A percentile compares a stretch with the other conserved stretches of the same genome.
phyloP scores from a whole-genome alignment of 2,888 invertebrate genomes.

The Cerceris ruficornis region DNA sequence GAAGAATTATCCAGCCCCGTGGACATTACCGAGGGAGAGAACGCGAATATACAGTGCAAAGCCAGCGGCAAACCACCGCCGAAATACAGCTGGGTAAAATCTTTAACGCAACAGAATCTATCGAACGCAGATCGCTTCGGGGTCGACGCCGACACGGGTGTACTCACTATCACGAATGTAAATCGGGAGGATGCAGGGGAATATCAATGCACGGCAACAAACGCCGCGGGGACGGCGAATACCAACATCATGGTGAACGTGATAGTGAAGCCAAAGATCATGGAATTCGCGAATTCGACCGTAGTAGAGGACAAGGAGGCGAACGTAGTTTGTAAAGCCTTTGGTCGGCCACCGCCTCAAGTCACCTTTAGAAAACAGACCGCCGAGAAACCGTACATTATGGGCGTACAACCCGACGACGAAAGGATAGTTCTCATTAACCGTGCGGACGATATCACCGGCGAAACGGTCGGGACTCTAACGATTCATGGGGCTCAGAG shows the following conservation, averaged over 20 bases:
- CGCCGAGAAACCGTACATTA: conserved; percentile 84
- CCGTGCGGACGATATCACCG: conserved; percentile 82
- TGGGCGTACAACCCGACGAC: conserved; percentile 86
- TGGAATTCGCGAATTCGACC: conserved; percentile 89
- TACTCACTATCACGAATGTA: conserved; percentile 88
- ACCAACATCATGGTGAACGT: conserved; percentile 87
- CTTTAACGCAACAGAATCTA: conserved; percentile 88
- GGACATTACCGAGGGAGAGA: conserved; percentile 91
- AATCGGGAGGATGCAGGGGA: conserved; percentile 90
- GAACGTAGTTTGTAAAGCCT: conserved; percentile 89
- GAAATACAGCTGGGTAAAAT: conserved; percentile 91
- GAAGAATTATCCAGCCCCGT: conserved; percentile 84
- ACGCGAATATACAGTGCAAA: conserved; percentile 88
- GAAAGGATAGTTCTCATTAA: conserved; percentile 87
- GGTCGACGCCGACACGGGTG: conserved; percentile 88
- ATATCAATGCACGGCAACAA: conserved; percentile 91
- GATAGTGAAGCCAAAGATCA: conserved; percentile 91
- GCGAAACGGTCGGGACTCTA: conserved; percentile 86
- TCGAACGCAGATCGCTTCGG: conserved; percentile 86
- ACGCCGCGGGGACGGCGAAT: conserved; percentile 88
- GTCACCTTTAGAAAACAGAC: conserved; percentile 92
- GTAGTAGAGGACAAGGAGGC: conserved; percentile 85
- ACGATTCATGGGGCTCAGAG: conserved; percentile 84
- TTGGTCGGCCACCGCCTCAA: conserved; percentile 90
- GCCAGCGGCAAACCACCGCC: conserved; percentile 94